A percentile compares a stretch with the other conserved stretches of the same genome.
Evolutionary conservation across 2,888 invertebrate genomes (phyloP).

Genomic region (Diploptera punctata): DNA sequence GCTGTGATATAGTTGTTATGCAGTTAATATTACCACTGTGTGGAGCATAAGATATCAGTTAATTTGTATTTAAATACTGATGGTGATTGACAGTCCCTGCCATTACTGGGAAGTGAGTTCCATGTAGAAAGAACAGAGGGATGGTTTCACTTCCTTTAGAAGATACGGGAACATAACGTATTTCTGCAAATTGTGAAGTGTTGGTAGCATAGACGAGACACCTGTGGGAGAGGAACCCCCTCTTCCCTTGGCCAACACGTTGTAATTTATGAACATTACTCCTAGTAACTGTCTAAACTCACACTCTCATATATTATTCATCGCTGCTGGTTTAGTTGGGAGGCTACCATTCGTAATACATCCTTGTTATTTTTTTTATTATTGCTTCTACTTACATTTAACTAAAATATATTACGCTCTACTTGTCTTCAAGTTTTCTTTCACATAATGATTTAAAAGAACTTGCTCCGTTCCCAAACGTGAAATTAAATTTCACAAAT

Average conservation of each 20-base stretch:
- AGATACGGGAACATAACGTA: too few species aligned
- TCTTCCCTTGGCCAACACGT: not conserved
- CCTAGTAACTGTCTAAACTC: conserved; percentile 9
- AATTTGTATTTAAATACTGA: too few species aligned
- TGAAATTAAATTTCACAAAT: conserved; percentile 6
- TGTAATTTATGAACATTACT: conserved; percentile 19
- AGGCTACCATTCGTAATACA: not conserved
- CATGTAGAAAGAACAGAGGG: too few species aligned
- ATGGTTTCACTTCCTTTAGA: too few species aligned
- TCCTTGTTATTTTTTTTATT: too few species aligned
- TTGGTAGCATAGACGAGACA: not conserved
- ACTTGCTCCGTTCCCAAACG: not conserved
- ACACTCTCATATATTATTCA: conserved; percentile 1
- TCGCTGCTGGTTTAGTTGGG: not conserved
- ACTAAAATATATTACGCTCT: too few species aligned
- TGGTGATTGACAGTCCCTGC: too few species aligned
- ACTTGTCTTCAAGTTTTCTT: not conserved
- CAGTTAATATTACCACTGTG: too few species aligned
- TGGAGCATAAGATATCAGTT: too few species aligned
- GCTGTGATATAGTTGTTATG: too few species aligned
- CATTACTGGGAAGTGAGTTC: too few species aligned
- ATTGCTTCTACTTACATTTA: too few species aligned
- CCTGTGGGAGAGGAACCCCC: not conserved
- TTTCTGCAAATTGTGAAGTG: not conserved
- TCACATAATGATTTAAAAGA: not conserved